Base-by-base conservation (phyloP, 2,888 invertebrate genomes). In the Chironomus riparius region DNA sequence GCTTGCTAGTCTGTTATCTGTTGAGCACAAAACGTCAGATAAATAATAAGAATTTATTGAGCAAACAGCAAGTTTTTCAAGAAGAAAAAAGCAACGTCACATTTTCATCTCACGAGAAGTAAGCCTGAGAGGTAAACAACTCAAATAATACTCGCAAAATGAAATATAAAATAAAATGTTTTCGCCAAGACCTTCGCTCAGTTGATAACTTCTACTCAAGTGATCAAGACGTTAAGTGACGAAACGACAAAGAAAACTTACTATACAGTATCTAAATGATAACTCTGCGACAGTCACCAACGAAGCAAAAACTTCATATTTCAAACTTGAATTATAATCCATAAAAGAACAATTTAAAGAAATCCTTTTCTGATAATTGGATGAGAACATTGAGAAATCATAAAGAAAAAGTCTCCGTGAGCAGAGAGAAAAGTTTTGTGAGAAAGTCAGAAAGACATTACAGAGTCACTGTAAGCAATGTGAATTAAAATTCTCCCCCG, bases 321-420 rank as follows among this genome's bases (percentile, higher is more conserved):
- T 47, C 65, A 21, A 68, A 74, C 68, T 28, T 68, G 13, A 74
- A 74, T 74, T 74, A 68, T 38, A 38, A 38, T 74, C 65, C 62
- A 24, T 74, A 62, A 74, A 68, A 12, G 21, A 12, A 4, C 24
- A 0, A 4, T n/a, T 56, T 28, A n/a, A 21, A 18, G 48, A 13
- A 24, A 50, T 18, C n/a, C n/a, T n/a, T n/a, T n/a, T n/a, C n/a
- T 70, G 18, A 56, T 56, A 18, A 15, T 56, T 56, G 56, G 7
- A 18, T 7, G 56, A n/a, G 18, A 56, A 56, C 56, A 56, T 15
- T 38, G 38, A 38, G 10, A 38, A 28, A 2, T n/a, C n/a, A n/a
- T 50, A 50, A 50, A 50, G 3, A 15, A 50, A 50, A 4, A 15
- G 4, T 7, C 18, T 50, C 50, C n/a, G 56, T 15, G 56, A 56